A percentile compares a stretch with the other conserved stretches of the same genome.
These are phyloP conservation scores for Lampropteryx suffumata DNA, from an alignment of 2,888 invertebrate genomes.

Conservation along the genomic window DNA sequence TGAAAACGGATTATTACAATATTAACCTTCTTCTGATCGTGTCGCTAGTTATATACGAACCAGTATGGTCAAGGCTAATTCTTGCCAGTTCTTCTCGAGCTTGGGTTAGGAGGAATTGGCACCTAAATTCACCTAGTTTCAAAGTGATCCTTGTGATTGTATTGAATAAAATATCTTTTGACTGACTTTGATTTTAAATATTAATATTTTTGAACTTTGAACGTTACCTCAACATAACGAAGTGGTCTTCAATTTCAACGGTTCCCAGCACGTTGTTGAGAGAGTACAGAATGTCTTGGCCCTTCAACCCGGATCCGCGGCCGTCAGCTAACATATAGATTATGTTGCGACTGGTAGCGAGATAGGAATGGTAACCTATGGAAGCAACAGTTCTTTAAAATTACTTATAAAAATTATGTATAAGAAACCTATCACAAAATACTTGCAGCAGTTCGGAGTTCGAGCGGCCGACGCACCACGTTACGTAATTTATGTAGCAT, in stretches of 20 bases:
- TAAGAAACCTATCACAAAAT: too few relatives aligned
- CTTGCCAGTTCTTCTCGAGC: too few relatives aligned
- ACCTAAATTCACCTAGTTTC: too few relatives aligned
- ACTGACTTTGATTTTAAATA: not conserved
- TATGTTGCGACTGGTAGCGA: conserved; percentile 88
- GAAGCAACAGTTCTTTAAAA: not conserved
- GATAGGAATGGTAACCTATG: conserved; percentile 85
- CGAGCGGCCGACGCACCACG: too few relatives aligned
- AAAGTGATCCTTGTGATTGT: too few relatives aligned
- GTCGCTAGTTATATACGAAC: not conserved
- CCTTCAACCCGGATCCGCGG: conserved; percentile 93
- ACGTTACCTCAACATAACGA: conserved; percentile 84
- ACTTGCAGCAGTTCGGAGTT: too few relatives aligned
- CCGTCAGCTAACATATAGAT: conserved; percentile 93
- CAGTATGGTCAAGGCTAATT: not conserved
- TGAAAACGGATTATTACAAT: too few relatives aligned
- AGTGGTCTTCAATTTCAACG: conserved; percentile 94
- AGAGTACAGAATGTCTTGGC: conserved; percentile 88
- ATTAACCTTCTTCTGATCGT: too few relatives aligned
- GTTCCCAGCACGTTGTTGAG: conserved; percentile 92
- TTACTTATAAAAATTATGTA: not conserved
- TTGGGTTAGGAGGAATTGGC: too few relatives aligned
- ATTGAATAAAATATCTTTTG: too few relatives aligned
- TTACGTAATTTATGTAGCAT: too few relatives aligned
- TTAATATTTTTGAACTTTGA: too few relatives aligned